Evolutionary conservation across 2,113 vertebrate species (phyloP).

Genomic region (Notarius quadriscutis): DNA sequence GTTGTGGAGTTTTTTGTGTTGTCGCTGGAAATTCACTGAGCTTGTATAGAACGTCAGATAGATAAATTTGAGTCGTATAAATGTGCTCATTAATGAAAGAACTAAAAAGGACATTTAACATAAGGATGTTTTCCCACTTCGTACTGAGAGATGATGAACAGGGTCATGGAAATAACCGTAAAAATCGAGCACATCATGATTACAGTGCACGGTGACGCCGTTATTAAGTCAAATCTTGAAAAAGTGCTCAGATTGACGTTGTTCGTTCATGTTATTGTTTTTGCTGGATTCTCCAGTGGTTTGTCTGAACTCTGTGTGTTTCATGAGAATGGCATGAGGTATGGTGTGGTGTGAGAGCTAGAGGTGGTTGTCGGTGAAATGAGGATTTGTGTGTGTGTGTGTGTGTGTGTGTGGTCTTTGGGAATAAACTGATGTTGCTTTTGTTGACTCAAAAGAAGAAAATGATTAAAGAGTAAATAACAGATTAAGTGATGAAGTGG

Average conservation of each 20-base stretch:
- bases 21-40: too few relatives aligned
- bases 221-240: background rate
- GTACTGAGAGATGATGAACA: background rate
- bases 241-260: background rate
- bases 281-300: background rate
- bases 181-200: background rate
- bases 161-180: background rate
- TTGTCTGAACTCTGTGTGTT: background rate
- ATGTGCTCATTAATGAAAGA: too few relatives aligned
- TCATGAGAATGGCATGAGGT: background rate
- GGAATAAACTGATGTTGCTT: background rate
- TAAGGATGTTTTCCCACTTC: background rate
- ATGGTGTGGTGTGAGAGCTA: too few relatives aligned
- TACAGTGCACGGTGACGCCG: background rate
- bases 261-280: background rate
- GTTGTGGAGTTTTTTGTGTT: too few relatives aligned
- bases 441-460: slow-evolving; percentile 10
- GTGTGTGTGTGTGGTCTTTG: background rate
- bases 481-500: background rate
- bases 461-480: slow-evolving; percentile 8
- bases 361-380: background rate
- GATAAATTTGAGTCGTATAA: too few relatives aligned
- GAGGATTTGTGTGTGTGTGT: background rate
- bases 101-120: too few relatives aligned
- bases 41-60: too few relatives aligned